Evolutionary conservation across 2,797 vertebrate species (phyloP), one percentile per base, ranked within the genome.

Genomic region (Triplophysa bombifrons): DNA sequence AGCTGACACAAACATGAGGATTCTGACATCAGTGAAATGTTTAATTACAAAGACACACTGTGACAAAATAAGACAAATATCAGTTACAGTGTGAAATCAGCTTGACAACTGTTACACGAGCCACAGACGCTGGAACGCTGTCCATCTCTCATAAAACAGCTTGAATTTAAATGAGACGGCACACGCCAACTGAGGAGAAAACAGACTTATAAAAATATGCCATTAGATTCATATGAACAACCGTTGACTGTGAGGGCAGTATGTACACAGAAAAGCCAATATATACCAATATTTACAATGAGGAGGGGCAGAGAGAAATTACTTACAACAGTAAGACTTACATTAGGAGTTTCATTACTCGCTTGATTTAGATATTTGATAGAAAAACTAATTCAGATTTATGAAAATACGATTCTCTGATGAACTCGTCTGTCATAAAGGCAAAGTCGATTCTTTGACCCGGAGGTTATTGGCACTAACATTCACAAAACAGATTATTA

Each of bases 1-100:
- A 76, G 51, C 44, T 38, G 38, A 30, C 22, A 11, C 27, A 34
- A 34, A 53, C n/a, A 14, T 38, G 17, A 38, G 82, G 64, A 82
- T 72, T 88, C 82, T 82, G 90, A 88, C 90, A 93, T 91, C 92
- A 92, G 93, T 94, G 93, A 95, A 92, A 85, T 90, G 75, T 91
- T 96, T 95, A 96, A 93, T 95, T 90, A 93, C 93, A 93, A 93
- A 93, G 91, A 93, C 91, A 91, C 90, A 93, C 92, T 93, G 93
- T 93, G 94, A 94, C 91, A 90, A 88, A 92, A 94, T 88, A 88
- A 88, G 85, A 92, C 90, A 91, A 90, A 87, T 88, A 92, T 88
- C 92, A 76, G 79, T 85, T 85, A 89, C 85, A 90, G 78, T 88
- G 87, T 85, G 87, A 91, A 78, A 81, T 76, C 85, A 87, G 85